A percentile compares a stretch with the other conserved stretches of the same genome.
phyloP scores from a whole-genome alignment of 2,797 vertebrate genomes.

The Arrhamphus sclerolepis region DNA sequence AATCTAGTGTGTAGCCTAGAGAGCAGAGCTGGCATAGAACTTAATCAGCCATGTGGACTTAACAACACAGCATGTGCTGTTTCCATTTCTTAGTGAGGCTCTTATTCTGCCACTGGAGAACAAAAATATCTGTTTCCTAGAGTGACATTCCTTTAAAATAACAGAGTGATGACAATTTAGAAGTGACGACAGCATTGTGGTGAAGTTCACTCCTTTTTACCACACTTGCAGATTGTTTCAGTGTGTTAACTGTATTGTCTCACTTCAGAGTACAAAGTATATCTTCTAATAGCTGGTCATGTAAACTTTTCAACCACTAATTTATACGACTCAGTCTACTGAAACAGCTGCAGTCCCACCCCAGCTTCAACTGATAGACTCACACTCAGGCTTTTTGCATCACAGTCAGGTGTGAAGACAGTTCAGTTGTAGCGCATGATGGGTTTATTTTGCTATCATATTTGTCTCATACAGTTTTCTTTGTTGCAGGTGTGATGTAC shows the following conservation, averaged over 20 bases:
- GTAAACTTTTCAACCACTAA: conserved; percentile 26
- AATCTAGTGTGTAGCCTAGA: neutral
- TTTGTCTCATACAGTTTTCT: neutral
- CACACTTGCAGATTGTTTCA: neutral
- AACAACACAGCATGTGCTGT: conserved; percentile 12
- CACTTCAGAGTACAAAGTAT: conserved; percentile 5
- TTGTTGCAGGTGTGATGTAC: conserved; percentile 82
- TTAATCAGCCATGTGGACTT: neutral
- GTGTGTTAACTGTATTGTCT: neutral
- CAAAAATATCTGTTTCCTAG: neutral
- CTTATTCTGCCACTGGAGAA: neutral
- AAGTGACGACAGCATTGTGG: neutral
- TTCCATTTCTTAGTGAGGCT: conserved; percentile 4
- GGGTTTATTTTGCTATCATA: neutral
- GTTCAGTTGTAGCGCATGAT: neutral
- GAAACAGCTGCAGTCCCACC: neutral
- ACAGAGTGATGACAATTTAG: conserved; percentile 8
- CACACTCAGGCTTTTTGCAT: neutral
- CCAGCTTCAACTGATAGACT: neutral
- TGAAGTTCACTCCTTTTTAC: neutral
- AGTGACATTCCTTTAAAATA: conserved; percentile 2
- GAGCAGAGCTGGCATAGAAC: conserved; percentile 1
- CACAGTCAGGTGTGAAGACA: neutral
- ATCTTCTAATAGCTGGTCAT: neutral
- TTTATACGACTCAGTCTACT: neutral